Evolutionary conservation across 1,140 invertebrate genomes (phyloP).

Genomic region (Pectinophora gossypiella): DNA sequence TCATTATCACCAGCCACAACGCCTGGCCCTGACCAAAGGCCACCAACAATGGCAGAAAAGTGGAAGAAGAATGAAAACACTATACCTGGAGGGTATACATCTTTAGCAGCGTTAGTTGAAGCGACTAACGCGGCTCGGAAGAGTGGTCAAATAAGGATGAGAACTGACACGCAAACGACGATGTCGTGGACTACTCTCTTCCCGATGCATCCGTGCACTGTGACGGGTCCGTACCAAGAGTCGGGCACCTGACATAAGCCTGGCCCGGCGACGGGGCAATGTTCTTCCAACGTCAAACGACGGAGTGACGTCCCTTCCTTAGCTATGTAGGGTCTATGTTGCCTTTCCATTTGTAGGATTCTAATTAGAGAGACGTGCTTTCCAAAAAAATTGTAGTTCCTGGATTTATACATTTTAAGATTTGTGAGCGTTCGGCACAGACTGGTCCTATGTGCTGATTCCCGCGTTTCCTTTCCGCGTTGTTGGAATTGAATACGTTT

Average conservation of each 20-base stretch:
- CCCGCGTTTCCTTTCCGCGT: conserved; percentile 45
- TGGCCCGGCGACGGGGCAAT: conserved; percentile 10
- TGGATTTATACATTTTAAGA: conserved; percentile 33
- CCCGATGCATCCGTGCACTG: conserved; percentile 89
- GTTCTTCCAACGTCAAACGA: conserved; percentile 18
- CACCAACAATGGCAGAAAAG: conserved; percentile 37
- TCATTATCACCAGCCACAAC: conserved; percentile 44
- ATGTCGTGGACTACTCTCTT: conserved; percentile 90
- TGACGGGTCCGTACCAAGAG: conserved; percentile 88
- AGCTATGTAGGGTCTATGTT: conserved; percentile 44
- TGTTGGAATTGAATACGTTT: conserved; percentile 60
- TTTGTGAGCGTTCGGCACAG: conserved; percentile 20
- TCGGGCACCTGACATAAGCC: conserved; percentile 69
- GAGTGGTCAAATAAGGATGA: conserved; percentile 79
- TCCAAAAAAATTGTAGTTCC: conserved; percentile 52
- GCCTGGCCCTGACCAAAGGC: conserved; percentile 41
- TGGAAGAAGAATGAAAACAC: conserved; percentile 46
- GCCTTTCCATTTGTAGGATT: conserved; percentile 40
- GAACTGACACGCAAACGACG: conserved; percentile 84
- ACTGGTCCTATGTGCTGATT: conserved; percentile 41
- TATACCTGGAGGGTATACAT: conserved; percentile 54
- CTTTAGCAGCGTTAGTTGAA: conserved; percentile 59
- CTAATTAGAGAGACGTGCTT: conserved; percentile 41
- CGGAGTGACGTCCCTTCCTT: conserved; percentile 42
- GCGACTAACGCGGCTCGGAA: conserved; percentile 60